These are phyloP conservation scores for Naja naja DNA, from an alignment of 2,113 vertebrate species.

Conservation along the genomic window DNA sequence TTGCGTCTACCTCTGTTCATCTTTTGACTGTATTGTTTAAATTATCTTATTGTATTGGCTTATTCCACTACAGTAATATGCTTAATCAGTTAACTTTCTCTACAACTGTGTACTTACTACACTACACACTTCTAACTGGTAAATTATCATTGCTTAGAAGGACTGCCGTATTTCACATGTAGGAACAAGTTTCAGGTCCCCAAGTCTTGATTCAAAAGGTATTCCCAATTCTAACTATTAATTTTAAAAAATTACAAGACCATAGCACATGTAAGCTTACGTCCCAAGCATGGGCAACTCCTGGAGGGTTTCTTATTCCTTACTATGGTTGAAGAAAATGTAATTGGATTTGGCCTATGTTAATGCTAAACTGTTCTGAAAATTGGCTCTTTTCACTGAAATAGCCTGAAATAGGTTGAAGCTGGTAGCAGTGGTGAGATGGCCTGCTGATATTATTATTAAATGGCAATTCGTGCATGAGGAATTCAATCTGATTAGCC, in stretches of 20 bases:
- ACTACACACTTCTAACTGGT: not conserved
- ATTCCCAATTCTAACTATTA: not conserved
- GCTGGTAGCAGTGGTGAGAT: not conserved
- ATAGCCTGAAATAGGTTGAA: not conserved
- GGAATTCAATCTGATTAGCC: conserved; percentile 1
- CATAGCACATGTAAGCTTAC: not conserved
- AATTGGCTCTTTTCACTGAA: not conserved
- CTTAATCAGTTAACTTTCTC: not conserved
- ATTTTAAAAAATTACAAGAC: not conserved
- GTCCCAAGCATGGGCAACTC: not conserved
- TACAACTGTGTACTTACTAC: not conserved
- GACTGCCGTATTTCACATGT: not conserved
- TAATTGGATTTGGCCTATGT: not conserved
- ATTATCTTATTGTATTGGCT: not conserved
- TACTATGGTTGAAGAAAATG: not conserved
- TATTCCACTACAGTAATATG: not conserved
- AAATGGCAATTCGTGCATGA: not conserved
- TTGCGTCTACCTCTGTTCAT: too few species aligned
- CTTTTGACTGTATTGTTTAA: too few species aligned
- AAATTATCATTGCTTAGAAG: not conserved
- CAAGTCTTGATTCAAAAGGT: not conserved
- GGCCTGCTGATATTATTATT: not conserved
- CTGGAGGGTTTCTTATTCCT: not conserved
- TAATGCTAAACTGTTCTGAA: not conserved
- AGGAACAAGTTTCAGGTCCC: not conserved